A percentile compares a stretch with the other conserved stretches of the same genome.
phyloP scores from a whole-genome alignment of 2,797 vertebrate species.

The Manis pentadactyla region DNA sequence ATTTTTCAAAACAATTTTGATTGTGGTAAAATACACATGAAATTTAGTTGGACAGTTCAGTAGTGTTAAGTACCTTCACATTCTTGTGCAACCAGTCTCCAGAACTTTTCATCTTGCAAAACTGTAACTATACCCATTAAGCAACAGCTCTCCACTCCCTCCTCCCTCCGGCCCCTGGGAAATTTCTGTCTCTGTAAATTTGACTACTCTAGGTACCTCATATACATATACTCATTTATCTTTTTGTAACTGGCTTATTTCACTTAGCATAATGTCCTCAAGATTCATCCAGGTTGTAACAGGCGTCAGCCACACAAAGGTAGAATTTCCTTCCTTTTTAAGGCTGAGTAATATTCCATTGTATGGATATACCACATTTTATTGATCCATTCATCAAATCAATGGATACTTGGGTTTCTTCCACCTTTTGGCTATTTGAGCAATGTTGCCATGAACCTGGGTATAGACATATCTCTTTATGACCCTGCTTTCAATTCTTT shows the following conservation, averaged over 20 bases:
- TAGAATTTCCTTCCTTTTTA: neutral
- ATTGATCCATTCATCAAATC: neutral
- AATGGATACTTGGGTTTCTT: neutral
- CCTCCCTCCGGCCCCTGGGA: neutral
- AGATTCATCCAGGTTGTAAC: neutral
- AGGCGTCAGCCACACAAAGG: neutral
- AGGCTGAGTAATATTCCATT: neutral
- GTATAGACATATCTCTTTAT: neutral
- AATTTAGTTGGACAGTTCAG: neutral
- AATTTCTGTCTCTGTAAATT: neutral
- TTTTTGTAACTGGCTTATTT: neutral
- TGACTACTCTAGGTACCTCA: neutral
- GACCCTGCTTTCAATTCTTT: slow-evolving; percentile 30
- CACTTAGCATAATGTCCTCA: neutral
- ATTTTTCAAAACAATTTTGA: neutral
- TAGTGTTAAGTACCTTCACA: neutral
- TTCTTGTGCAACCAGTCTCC: neutral
- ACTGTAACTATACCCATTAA: neutral
- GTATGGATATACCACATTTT: neutral
- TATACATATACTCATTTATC: neutral
- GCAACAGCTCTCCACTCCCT: neutral
- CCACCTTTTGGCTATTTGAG: neutral
- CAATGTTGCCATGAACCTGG: neutral
- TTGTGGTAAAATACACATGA: neutral
- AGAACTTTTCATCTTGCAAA: slow-evolving; percentile 40